Evolutionary conservation across 1,140 invertebrate genomes (phyloP), one percentile per base, ranked within the genome.

Genomic region (Procambarus clarkii): DNA sequence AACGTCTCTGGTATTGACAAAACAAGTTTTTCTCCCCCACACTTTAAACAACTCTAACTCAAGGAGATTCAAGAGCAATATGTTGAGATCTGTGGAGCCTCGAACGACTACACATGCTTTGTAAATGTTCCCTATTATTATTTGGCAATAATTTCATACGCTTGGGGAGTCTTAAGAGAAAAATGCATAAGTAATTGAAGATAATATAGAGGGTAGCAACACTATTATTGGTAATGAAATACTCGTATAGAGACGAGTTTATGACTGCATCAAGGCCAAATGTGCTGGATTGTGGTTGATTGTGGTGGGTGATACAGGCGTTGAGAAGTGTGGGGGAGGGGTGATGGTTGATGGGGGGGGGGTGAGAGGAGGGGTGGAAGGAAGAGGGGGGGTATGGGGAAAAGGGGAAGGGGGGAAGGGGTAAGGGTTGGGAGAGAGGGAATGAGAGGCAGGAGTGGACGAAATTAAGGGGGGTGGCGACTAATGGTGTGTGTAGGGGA

Each of bases 321-420:
- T 50, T 50, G 45, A 46, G 80, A 60, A 44, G 80, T 60, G 80
- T 34, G 48, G 54, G 48, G 79, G 54, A 44, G 79, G 34, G 79
- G 48, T n/a, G 24, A 48, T 21, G 46, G 50, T 24, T 50, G 80
- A 60, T 24, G 54, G 60, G 79, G 50, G 44, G 44, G 18, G 46
- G 21, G 79, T n/a, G 50, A 34, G 58, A 60, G 48, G 44, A 24
- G 11, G 44, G 18, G 46, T 7, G 50, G 21, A 24, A 64, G 21
- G 7, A n/a, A 15, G 24, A 21, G 21, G 34, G 54, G 54, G 18
- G 18, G 80, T 9, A 34, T n/a, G n/a, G 48, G 34, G 34, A 34
- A 34, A 46, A 60, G 80, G 48, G 54, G n/a, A n/a, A 60, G n/a
- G 48, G 18, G 48, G 44, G 24, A 48, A 60, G 5, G n/a, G 4